These are phyloP conservation scores for Heliconius himera DNA, from an alignment of 1,140 invertebrate genomes.

Conservation along the genomic window DNA sequence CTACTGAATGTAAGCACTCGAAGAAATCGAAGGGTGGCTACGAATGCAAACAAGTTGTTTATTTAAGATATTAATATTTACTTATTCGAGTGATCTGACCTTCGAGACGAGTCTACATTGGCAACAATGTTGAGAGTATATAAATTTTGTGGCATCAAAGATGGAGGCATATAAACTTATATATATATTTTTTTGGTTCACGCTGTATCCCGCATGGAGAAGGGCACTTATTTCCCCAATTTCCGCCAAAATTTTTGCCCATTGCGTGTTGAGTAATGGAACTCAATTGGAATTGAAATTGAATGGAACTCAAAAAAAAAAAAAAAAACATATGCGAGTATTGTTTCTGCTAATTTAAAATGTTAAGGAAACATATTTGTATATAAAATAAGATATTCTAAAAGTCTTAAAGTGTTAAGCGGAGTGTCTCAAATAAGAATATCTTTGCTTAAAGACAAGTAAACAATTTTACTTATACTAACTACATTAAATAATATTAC, in stretches of 20 bases:
- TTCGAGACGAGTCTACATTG: constrained; percentile 43
- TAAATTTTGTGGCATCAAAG: background rate
- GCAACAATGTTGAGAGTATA: constrained; percentile 14
- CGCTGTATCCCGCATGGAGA: no score
- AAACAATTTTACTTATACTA: background rate
- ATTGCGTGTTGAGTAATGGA: no score
- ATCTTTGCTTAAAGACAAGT: background rate
- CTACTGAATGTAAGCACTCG: constrained; percentile 26
- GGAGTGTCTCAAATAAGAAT: background rate
- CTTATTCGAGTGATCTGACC: constrained; percentile 51
- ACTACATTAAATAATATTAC: background rate
- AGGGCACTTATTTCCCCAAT: no score
- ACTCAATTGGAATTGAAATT: no score
- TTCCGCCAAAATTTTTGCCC: no score
- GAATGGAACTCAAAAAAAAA: no score
- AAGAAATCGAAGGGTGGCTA: constrained; percentile 29
- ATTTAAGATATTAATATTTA: constrained; percentile 59
- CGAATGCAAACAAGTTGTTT: constrained; percentile 53
- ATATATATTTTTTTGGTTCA: no score
- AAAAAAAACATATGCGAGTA: no score
- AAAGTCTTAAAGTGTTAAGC: no score
- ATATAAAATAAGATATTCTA: background rate
- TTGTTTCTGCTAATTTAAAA: background rate
- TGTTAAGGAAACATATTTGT: background rate
- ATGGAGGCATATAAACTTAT: background rate